Evolutionary conservation across 2,888 invertebrate species (phyloP).

Genomic region (Agrochola litura): DNA sequence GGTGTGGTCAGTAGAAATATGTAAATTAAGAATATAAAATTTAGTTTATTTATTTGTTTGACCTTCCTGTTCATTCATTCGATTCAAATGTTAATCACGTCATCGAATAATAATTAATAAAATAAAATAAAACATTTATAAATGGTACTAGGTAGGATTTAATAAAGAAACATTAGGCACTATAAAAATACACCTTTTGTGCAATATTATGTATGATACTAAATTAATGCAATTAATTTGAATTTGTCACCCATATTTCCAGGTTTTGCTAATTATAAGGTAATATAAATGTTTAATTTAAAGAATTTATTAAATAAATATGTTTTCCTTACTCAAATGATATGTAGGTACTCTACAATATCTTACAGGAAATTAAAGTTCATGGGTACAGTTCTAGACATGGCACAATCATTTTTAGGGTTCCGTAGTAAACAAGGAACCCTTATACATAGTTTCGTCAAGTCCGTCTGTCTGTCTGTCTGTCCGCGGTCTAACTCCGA

Average conservation of each 20-base stretch:
- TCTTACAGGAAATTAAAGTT: constrained; percentile 1
- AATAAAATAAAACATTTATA: background rate
- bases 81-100: background rate
- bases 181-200: background rate
- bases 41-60: constrained; percentile 5
- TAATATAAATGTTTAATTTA: background rate
- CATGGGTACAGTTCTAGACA: background rate
- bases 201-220: background rate
- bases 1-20: background rate
- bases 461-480: too few species aligned
- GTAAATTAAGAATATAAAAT: constrained; percentile 1
- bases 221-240: constrained; percentile 2
- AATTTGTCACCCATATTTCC: constrained; percentile 5
- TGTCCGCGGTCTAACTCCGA: too few species aligned
- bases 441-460: too few species aligned
- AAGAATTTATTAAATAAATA: constrained; percentile 11
- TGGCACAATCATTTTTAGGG: background rate
- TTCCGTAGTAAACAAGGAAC: too few species aligned
- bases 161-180: background rate
- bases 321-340: constrained; percentile 26
- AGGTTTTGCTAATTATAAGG: background rate
- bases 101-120: background rate
- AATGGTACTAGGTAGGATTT: background rate
- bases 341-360: background rate
- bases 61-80: constrained; percentile 7